phyloP scores from a whole-genome alignment of 1,140 invertebrate genomes.

The Cydia splendana region DNA sequence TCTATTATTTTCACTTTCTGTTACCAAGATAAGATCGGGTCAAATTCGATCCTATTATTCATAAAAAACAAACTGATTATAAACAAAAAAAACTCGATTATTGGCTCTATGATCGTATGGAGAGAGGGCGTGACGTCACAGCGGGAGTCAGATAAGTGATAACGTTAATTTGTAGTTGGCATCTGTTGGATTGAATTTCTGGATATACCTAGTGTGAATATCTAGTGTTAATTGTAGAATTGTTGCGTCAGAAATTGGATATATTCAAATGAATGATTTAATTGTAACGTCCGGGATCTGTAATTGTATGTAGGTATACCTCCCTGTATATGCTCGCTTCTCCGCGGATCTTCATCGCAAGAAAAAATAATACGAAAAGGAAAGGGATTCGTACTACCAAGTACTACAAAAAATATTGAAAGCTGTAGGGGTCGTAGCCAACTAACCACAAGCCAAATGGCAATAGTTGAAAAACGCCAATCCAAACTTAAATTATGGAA shows the following conservation, averaged over 20 bases:
- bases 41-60: neutral
- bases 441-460: no score
- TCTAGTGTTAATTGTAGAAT: neutral
- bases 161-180: constrained; percentile 20
- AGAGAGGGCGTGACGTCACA: constrained; percentile 31
- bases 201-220: neutral
- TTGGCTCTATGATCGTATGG: neutral
- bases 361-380: no score
- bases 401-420: no score
- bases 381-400: no score
- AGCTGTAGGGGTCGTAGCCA: no score
- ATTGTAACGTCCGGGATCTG: no score
- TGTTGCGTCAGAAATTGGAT: neutral
- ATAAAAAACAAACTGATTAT: neutral
- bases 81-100: neutral
- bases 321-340: no score
- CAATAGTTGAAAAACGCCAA: no score
- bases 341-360: no score
- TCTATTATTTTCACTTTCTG: neutral
- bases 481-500: no score
- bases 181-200: constrained; percentile 9
- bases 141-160: constrained; percentile 14
- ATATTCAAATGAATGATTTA: no score
- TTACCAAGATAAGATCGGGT: neutral
- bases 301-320: no score